These are phyloP conservation scores for Scaptomyza caliginosa DNA, from an alignment of 2,888 invertebrate genomes.

Conservation along the genomic window DNA sequence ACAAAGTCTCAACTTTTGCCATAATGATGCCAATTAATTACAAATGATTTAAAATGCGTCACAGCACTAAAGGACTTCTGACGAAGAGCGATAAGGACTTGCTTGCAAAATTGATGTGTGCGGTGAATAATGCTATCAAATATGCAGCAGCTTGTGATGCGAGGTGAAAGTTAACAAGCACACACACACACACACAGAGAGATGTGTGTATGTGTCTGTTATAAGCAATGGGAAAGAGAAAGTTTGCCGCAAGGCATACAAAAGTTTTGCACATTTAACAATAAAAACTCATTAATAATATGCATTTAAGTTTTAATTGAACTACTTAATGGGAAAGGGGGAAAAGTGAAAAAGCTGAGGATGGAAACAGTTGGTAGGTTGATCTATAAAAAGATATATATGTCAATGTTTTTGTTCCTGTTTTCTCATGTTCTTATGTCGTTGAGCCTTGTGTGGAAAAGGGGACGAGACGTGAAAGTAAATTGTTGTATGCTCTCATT, in stretches of 20 bases:
- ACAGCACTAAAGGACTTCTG: not conserved
- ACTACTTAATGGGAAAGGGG: conserved; percentile 66
- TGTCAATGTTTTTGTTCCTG: conserved; percentile 7
- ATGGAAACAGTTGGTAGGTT: not conserved
- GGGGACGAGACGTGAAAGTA: conserved; percentile 49
- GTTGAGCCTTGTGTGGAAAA: conserved; percentile 20
- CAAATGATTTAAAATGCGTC: conserved; percentile 41
- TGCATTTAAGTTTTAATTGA: conserved; percentile 77
- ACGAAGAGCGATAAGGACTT: conserved; percentile 1
- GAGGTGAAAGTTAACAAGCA: conserved; percentile 23
- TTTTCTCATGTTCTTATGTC: conserved; percentile 24
- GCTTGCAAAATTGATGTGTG: conserved; percentile 49
- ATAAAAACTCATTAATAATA: conserved; percentile 79
- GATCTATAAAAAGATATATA: conserved; percentile 22
- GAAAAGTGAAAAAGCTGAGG: not conserved
- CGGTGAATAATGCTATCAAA: conserved; percentile 53
- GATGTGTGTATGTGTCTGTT: not conserved
- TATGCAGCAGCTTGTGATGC: conserved; percentile 51
- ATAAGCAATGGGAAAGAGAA: conserved; percentile 14
- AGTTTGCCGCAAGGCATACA: conserved; percentile 54
- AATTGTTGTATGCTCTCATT: conserved; percentile 62
- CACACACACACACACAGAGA: not conserved
- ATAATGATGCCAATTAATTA: conserved; percentile 51
- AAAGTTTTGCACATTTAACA: conserved; percentile 68
- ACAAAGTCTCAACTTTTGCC: conserved; percentile 5